Percentiles rank a stretch among this genome's conserved stretches.
phyloP scores from a whole-genome alignment of 1,140 invertebrate species.

The Agrypnia vestita region DNA sequence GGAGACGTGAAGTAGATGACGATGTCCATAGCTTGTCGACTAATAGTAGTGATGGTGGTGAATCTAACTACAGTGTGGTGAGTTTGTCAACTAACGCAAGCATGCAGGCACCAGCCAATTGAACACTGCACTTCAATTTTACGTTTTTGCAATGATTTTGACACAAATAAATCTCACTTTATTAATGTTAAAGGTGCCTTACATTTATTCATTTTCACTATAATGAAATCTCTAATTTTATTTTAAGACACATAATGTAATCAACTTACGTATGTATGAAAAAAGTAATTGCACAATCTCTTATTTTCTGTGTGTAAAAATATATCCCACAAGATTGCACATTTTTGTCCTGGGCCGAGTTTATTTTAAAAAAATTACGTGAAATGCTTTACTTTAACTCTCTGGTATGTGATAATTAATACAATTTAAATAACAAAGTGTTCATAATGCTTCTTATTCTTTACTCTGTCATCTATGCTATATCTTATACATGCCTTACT shows the following conservation, averaged over 20 bases:
- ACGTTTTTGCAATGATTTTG: not conserved
- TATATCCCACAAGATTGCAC: too few relatives aligned
- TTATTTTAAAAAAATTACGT: too few relatives aligned
- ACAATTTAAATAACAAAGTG: too few relatives aligned
- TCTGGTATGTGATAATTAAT: too few relatives aligned
- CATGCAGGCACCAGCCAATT: conserved; percentile 27
- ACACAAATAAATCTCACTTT: not conserved
- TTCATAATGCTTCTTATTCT: too few relatives aligned
- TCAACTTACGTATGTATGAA: not conserved
- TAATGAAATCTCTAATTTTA: not conserved
- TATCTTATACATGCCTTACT: too few relatives aligned
- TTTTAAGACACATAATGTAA: not conserved
- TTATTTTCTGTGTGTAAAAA: not conserved
- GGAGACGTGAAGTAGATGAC: conserved; percentile 46
- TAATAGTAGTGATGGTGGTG: conserved; percentile 51
- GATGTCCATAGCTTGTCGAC: conserved; percentile 48
- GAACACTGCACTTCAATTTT: conserved; percentile 19
- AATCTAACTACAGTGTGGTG: conserved; percentile 58
- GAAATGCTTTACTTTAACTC: too few relatives aligned
- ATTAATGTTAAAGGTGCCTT: not conserved
- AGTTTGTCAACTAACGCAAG: conserved; percentile 51
- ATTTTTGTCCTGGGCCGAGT: too few relatives aligned
- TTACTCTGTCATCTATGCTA: too few relatives aligned
- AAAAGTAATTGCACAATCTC: not conserved
- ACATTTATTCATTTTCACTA: too few relatives aligned